These are phyloP conservation scores for Sebastolobus altivelis DNA, from an alignment of 2,797 vertebrate species.

Conservation along the genomic window DNA sequence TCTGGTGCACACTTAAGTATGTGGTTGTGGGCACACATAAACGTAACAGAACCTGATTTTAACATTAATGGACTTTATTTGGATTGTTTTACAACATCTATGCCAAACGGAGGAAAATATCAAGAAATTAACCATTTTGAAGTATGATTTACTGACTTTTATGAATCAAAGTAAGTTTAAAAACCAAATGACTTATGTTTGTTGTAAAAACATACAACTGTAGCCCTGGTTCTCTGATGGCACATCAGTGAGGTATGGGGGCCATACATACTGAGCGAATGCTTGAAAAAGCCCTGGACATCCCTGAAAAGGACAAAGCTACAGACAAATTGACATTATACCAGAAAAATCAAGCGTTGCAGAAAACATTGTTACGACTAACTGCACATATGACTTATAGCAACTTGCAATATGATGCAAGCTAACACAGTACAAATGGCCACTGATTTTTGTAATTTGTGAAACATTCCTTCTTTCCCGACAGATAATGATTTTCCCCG, in stretches of 20 bases:
- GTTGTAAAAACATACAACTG: not conserved
- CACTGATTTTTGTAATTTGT: not conserved
- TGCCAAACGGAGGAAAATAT: not conserved
- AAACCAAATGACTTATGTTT: not conserved
- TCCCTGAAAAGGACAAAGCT: not conserved
- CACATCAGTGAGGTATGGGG: not conserved
- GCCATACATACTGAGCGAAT: not conserved
- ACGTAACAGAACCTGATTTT: not conserved
- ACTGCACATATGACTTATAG: not conserved
- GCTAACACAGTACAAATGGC: too few relatives aligned
- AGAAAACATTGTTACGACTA: not conserved
- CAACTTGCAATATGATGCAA: not conserved
- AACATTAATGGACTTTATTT: not conserved
- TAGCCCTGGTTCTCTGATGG: not conserved
- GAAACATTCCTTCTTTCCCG: slow-evolving; percentile 22
- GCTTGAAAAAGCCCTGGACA: not conserved
- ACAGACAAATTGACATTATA: not conserved
- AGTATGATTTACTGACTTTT: not conserved
- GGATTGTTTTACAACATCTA: not conserved
- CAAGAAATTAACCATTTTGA: not conserved
- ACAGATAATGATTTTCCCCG: slow-evolving; percentile 99
- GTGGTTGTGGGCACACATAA: not conserved
- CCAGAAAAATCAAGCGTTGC: not conserved
- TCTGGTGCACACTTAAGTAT: not conserved
- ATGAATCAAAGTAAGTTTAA: not conserved